Conservation (phyloP, 2,113 vertebrate genomes). For the Dromas ardeola region DNA sequence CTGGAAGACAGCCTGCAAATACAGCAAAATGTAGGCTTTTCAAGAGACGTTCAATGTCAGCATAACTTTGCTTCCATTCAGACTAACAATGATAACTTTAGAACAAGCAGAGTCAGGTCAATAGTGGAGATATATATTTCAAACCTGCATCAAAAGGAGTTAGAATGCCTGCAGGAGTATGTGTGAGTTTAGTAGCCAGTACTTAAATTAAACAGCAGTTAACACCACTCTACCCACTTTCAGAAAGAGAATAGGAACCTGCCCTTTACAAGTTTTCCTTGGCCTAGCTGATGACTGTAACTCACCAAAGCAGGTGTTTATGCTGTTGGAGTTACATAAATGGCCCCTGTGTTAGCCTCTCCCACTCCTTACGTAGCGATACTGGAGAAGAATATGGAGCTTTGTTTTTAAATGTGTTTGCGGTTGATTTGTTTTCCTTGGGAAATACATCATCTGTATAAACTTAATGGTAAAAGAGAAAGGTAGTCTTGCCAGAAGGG, state of each 20-base stretch:
- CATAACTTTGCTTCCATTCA: background rate
- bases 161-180: background rate
- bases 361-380: background rate
- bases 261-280: background rate
- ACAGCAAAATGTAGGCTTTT: background rate
- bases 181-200: background rate
- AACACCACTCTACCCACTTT: rapidly evolving
- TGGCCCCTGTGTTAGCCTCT: background rate
- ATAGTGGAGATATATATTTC: background rate
- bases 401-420: background rate
- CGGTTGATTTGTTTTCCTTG: background rate
- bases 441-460: background rate
- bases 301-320: background rate
- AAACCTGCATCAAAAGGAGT: background rate
- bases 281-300: background rate
- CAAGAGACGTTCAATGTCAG: background rate
- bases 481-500: background rate
- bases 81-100: background rate
- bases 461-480: background rate
- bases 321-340: background rate
- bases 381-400: background rate
- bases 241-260: background rate
- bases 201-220: background rate
- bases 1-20: background rate
- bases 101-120: background rate